Percentiles rank a stretch among this genome's conserved stretches.
Conservation (phyloP, 2,797 vertebrate genomes). For the Numenius phaeopus region DNA sequence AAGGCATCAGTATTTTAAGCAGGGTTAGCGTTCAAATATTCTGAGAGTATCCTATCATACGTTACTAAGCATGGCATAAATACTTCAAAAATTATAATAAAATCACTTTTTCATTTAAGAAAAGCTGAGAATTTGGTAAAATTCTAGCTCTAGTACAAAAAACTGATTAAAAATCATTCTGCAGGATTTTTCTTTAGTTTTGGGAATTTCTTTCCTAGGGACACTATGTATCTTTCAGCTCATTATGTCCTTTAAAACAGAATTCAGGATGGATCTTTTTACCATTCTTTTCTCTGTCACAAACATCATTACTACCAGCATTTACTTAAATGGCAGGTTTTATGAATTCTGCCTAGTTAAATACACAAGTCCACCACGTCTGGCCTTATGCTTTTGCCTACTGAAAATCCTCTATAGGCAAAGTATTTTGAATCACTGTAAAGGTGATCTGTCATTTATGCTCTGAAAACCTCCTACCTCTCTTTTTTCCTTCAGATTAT, state of each 20-base stretch:
- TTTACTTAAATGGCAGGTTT: neutral
- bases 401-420: neutral
- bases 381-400: neutral
- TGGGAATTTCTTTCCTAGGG: neutral
- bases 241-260: neutral
- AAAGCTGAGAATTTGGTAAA: neutral
- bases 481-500: slow-evolving; percentile 5
- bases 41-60: neutral
- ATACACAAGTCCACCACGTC: neutral
- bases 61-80: neutral
- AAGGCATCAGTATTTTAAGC: neutral
- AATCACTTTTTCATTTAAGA: neutral
- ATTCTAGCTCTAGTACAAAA: neutral
- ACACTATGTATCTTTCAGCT: neutral
- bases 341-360: neutral
- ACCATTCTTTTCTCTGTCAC: neutral
- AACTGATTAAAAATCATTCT: neutral
- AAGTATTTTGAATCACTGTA: neutral
- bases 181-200: neutral
- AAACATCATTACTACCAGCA: neutral
- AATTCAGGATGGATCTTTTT: neutral
- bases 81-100: neutral
- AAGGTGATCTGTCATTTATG: neutral
- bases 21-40: neutral
- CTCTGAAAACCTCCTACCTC: neutral